Evolutionary conservation across 2,888 invertebrate species (phyloP), one percentile per base, ranked within the genome.

Genomic region (Drosophila bunnanda): DNA sequence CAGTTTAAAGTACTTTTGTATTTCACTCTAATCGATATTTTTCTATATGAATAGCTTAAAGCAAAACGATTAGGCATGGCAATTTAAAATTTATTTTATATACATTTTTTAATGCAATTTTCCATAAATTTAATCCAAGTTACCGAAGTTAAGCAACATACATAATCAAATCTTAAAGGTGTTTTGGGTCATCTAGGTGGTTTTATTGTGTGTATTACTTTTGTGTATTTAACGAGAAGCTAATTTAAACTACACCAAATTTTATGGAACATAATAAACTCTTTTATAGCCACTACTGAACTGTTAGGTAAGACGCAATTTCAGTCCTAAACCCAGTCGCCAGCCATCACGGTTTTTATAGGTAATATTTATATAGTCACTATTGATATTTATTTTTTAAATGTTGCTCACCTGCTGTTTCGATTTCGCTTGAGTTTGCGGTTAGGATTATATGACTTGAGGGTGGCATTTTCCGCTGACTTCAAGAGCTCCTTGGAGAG

Each of bases 381-480:
- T 34, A 52, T 34, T 22, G 15, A 20, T 38, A 36, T 46, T 10
- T 17, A 41, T 34, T 22, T n/a, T 32, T 25, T 13, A n/a, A 41
- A 12, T 3, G 15, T 28, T 48, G 78, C 89, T 84, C 69, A 91
- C 90, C 89, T 90, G 73, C 89, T 91, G 36, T 92, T 91, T 2
- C 91, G 86, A 77, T 92, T 92, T 1, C 92, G 86, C 74, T 92
- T 91, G 0, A 92, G 82, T 65, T 92, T 92, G 6, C 92, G 83
- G 78, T 92, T 92, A 17, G 92, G 92, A 88, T 92, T 92, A 60
- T 92, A 92, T 2, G 92, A 92, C 57, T 91, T 92, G 1, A 91
- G 76, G 9, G 88, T 85, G 20, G 91, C 85, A 60, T 78, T 91
- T 46, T 91, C 90, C 22, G 82, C 85, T 48, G 78, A 78, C 30